Conservation (phyloP, 2,797 vertebrate genomes). For the Ambastaia sidthimunki region DNA sequence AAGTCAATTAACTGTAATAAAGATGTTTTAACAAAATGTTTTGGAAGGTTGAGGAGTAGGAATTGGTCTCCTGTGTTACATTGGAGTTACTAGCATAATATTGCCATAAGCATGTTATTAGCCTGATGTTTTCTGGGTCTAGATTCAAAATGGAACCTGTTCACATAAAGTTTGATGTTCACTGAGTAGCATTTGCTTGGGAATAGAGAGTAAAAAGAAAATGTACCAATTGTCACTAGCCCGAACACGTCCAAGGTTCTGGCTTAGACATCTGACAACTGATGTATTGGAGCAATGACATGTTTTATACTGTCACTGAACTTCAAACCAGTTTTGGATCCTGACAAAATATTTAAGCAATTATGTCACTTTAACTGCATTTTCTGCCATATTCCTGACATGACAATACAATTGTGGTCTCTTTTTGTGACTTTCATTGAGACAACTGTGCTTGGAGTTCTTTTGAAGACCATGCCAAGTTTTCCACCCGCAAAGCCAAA, state of each 20-base stretch:
- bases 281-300: background rate
- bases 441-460: slow-evolving; percentile 40
- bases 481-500: slow-evolving; percentile 47
- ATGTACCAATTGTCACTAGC: background rate
- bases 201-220: slow-evolving; percentile 71
- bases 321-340: slow-evolving; percentile 13
- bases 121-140: slow-evolving; percentile 70
- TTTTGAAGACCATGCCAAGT: slow-evolving; percentile 53
- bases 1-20: slow-evolving; percentile 71
- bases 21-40: slow-evolving; percentile 70
- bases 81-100: slow-evolving; percentile 50
- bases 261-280: background rate
- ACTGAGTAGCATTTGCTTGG: slow-evolving; percentile 75
- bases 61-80: slow-evolving; percentile 63
- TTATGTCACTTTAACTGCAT: slow-evolving; percentile 42
- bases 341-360: slow-evolving; percentile 43
- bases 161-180: slow-evolving; percentile 76
- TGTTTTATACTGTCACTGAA: slow-evolving; percentile 9
- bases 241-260: background rate
- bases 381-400: slow-evolving; percentile 38
- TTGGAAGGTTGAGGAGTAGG: slow-evolving; percentile 64
- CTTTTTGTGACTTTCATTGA: slow-evolving; percentile 48
- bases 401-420: slow-evolving; percentile 55
- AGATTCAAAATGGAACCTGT: slow-evolving; percentile 74
- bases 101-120: slow-evolving; percentile 68